Evolutionary conservation across 2,113 vertebrate species (phyloP).

Genomic region (Malurus alboscapulatus): DNA sequence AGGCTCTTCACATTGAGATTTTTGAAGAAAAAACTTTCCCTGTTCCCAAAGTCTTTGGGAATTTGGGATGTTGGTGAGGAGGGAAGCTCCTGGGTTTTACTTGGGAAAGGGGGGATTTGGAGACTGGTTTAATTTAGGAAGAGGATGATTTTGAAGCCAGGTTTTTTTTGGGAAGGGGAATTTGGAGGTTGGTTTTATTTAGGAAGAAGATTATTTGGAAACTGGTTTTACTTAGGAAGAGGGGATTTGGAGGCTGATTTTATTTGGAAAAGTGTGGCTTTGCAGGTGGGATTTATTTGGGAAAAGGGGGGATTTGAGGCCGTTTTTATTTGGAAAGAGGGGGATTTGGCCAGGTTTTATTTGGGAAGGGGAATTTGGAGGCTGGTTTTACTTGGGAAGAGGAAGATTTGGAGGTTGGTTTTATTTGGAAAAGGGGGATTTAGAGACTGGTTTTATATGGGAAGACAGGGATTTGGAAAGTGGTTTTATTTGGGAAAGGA

Average conservation of each 20-base stretch:
- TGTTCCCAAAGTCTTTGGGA: background rate
- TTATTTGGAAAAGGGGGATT: too few species aligned
- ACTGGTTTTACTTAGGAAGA: too few species aligned
- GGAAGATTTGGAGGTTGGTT: too few species aligned
- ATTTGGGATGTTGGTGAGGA: background rate
- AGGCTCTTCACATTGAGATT: fast-evolving
- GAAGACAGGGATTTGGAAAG: too few species aligned
- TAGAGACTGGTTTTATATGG: too few species aligned
- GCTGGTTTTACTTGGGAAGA: too few species aligned
- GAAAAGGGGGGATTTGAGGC: background rate
- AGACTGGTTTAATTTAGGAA: background rate
- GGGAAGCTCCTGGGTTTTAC: background rate
- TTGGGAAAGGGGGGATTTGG: background rate
- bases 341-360: fast-evolving
- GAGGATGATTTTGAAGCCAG: background rate
- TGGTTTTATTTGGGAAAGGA: too few species aligned
- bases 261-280: background rate
- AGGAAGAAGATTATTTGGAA: too few species aligned
- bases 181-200: background rate
- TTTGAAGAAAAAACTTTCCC: background rate
- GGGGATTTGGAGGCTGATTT: background rate
- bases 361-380: background rate
- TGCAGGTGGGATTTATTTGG: background rate
- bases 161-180: too few species aligned
- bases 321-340: background rate